A percentile compares a stretch with the other conserved stretches of the same genome.
phyloP scores from a whole-genome alignment of 1,140 invertebrate genomes.

The Xylocopa sonorina region DNA sequence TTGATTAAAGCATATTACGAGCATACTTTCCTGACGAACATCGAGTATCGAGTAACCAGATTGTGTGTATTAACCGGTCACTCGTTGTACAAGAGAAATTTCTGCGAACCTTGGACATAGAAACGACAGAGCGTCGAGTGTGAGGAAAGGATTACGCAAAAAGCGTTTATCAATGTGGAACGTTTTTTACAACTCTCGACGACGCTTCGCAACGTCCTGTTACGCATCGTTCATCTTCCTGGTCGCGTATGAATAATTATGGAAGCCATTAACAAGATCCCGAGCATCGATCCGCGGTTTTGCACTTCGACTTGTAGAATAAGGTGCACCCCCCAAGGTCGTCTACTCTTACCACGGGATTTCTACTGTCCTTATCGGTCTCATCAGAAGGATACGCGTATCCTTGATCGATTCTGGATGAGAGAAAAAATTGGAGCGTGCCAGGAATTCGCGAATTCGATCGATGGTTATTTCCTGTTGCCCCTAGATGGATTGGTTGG shows the following conservation, averaged over 20 bases:
- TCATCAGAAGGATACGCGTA: conserved; percentile 7
- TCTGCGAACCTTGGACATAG: conserved; percentile 5
- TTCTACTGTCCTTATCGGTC: conserved; percentile 31
- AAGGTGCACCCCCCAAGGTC: conserved; percentile 50
- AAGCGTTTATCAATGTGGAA: conserved; percentile 48
- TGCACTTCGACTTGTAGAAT: conserved; percentile 43
- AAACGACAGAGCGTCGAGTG: too few relatives aligned
- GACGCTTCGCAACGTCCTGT: conserved; percentile 34
- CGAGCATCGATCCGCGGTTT: conserved; percentile 42
- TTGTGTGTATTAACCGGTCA: background rate
- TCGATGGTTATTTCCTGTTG: background rate
- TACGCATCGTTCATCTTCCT: conserved; percentile 20
- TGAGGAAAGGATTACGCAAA: conserved; percentile 42
- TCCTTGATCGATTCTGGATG: conserved; percentile 25
- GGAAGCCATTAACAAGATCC: conserved; percentile 16
- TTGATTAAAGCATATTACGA: background rate
- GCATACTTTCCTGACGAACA: too few relatives aligned
- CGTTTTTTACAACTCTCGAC: conserved; percentile 28
- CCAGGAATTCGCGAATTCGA: conserved; percentile 3
- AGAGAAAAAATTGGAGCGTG: conserved; percentile 14
- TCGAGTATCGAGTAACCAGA: background rate
- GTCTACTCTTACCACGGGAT: conserved; percentile 41
- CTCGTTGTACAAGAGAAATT: conserved; percentile 5
- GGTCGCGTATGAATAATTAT: conserved; percentile 41
- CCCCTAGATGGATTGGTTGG: too few relatives aligned